Evolutionary conservation across 2,888 invertebrate species (phyloP).

Genomic region (Synanthedon tipuliformis): DNA sequence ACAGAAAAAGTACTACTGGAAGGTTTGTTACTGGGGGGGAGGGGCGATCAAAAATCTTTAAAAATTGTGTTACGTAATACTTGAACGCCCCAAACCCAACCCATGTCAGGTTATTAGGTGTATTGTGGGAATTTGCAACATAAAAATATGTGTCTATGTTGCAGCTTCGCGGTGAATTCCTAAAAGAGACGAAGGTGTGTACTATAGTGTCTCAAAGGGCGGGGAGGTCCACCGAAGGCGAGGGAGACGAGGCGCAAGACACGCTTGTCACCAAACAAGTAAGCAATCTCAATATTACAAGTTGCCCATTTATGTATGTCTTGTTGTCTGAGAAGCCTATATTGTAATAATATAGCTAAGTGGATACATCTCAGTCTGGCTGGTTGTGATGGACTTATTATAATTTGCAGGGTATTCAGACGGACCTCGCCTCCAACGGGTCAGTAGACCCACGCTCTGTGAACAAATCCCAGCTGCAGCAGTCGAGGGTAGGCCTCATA

Average conservation of each 20-base stretch:
- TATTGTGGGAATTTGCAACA: no score
- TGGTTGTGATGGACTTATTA: not conserved
- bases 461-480: conserved; percentile 89
- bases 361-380: not conserved
- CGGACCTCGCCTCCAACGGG: conserved; percentile 43
- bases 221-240: conserved; percentile 45
- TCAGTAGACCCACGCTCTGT: conserved; percentile 66
- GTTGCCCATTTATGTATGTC: no score
- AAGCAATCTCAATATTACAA: not conserved
- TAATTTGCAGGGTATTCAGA: conserved; percentile 42
- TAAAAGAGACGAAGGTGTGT: conserved; percentile 77
- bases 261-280: conserved; percentile 66
- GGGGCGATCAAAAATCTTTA: no score
- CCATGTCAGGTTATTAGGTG: no score
- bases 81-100: no score
- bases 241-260: conserved; percentile 65
- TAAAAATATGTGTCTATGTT: not conserved
- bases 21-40: no score
- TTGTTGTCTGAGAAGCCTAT: no score
- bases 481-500: conserved; percentile 88
- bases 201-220: conserved; percentile 68
- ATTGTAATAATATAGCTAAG: no score
- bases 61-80: no score
- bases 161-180: conserved; percentile 86
- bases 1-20: no score